A percentile compares a stretch with the other conserved stretches of the same genome.
Conservation (phyloP, 2,113 vertebrate species). For the Oceanites oceanicus region DNA sequence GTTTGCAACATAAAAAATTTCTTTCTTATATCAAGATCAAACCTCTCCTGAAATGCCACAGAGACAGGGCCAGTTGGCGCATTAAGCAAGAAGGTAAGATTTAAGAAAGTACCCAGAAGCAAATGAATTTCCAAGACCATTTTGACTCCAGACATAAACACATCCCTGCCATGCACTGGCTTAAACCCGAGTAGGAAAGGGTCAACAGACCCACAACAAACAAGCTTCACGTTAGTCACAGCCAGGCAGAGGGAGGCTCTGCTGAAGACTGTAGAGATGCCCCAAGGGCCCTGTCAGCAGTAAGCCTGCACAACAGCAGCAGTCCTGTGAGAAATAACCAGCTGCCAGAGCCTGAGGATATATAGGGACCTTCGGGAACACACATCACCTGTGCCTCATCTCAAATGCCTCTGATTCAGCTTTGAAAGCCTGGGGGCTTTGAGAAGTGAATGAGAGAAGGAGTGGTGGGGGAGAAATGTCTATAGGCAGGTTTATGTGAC, state of each 20-base stretch:
- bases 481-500: background rate
- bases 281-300: background rate
- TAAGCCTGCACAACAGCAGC: background rate
- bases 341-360: conserved; percentile 21
- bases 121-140: background rate
- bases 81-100: background rate
- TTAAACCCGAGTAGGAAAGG: background rate
- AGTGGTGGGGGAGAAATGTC: background rate
- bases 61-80: background rate
- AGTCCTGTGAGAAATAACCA: conserved; percentile 34
- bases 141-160: background rate
- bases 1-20: background rate
- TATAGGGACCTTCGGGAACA: background rate
- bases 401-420: background rate
- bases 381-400: conserved; percentile 12
- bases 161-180: background rate
- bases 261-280: background rate
- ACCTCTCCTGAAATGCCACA: background rate
- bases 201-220: background rate
- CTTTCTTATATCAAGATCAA: background rate
- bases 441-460: background rate
- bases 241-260: background rate
- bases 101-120: background rate
- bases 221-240: background rate
- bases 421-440: background rate